phyloP scores from a whole-genome alignment of 2,888 invertebrate genomes.

The Helleia helle region DNA sequence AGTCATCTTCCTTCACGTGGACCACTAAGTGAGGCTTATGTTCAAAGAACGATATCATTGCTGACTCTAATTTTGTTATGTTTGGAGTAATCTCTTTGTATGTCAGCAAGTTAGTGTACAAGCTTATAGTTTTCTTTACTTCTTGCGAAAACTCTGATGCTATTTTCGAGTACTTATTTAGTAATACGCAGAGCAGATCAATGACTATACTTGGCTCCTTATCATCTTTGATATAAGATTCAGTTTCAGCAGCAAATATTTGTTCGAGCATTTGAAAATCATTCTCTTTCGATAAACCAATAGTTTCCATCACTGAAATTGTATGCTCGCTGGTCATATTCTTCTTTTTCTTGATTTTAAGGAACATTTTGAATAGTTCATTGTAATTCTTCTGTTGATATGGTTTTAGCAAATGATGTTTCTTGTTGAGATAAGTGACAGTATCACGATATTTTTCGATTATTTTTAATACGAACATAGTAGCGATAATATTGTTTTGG shows the following conservation, averaged over 20 bases:
- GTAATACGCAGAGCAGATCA: constrained; percentile 56
- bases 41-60: constrained; percentile 71
- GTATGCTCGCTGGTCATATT: constrained; percentile 44
- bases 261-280: constrained; percentile 52
- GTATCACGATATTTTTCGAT: constrained; percentile 39
- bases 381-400: constrained; percentile 71
- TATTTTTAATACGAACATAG: constrained; percentile 45
- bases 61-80: constrained; percentile 67
- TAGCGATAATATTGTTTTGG: constrained; percentile 36
- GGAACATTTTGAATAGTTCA: constrained; percentile 55
- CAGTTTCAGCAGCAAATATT: constrained; percentile 41
- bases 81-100: constrained; percentile 51
- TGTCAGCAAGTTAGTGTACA: constrained; percentile 59
- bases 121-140: constrained; percentile 43
- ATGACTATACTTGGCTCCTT: constrained; percentile 66
- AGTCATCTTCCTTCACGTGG: constrained; percentile 64
- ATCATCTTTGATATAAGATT: constrained; percentile 53
- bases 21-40: constrained; percentile 75
- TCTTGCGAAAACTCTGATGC: constrained; percentile 40
- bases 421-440: constrained; percentile 40
- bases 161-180: constrained; percentile 58
- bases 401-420: constrained; percentile 49
- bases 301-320: constrained; percentile 50
- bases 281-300: constrained; percentile 52
- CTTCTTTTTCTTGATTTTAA: constrained; percentile 56